phyloP scores from a whole-genome alignment of 1,140 invertebrate genomes.

The Laodelphax striatellus region DNA sequence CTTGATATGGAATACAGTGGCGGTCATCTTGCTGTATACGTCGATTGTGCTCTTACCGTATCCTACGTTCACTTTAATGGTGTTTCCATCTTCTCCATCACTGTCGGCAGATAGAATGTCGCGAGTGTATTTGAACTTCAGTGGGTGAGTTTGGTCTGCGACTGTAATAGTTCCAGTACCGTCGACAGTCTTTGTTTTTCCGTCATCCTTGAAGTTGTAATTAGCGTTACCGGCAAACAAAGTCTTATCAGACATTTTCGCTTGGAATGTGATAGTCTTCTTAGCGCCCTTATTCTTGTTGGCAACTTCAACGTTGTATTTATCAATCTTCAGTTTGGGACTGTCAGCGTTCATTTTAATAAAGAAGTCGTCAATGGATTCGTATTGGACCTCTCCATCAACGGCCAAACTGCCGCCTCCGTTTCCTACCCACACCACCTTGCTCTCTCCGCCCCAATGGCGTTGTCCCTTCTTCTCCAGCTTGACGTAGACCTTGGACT shows the following conservation, averaged over 20 bases:
- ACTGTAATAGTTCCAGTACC: slow-evolving; percentile 53
- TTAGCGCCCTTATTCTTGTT: slow-evolving; percentile 40
- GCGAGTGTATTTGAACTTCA: slow-evolving; percentile 56
- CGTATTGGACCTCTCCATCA: slow-evolving; percentile 40
- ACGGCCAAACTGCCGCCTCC: slow-evolving; percentile 25
- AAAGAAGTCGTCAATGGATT: slow-evolving; percentile 49
- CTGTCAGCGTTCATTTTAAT: slow-evolving; percentile 50
- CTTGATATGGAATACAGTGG: slow-evolving; percentile 4
- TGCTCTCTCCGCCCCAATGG: slow-evolving; percentile 8
- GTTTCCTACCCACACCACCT: slow-evolving; percentile 18
- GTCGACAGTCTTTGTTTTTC: slow-evolving; percentile 54
- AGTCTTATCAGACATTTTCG: slow-evolving; percentile 48
- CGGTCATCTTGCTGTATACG: background rate
- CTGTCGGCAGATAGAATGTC: slow-evolving; percentile 35
- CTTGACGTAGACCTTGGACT: slow-evolving; percentile 17
- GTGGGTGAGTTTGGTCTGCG: slow-evolving; percentile 48
- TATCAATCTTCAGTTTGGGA: slow-evolving; percentile 48
- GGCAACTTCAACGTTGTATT: slow-evolving; percentile 46
- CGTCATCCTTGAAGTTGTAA: slow-evolving; percentile 37
- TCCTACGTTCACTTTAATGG: background rate
- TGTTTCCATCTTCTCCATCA: slow-evolving; percentile 8
- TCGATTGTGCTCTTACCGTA: background rate
- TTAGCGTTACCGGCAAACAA: slow-evolving; percentile 42
- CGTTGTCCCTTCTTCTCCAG: slow-evolving; percentile 14
- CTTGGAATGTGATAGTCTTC: slow-evolving; percentile 47